These are phyloP conservation scores for Australoheros scitulus DNA, from an alignment of 2,113 vertebrate species.

Conservation along the genomic window DNA sequence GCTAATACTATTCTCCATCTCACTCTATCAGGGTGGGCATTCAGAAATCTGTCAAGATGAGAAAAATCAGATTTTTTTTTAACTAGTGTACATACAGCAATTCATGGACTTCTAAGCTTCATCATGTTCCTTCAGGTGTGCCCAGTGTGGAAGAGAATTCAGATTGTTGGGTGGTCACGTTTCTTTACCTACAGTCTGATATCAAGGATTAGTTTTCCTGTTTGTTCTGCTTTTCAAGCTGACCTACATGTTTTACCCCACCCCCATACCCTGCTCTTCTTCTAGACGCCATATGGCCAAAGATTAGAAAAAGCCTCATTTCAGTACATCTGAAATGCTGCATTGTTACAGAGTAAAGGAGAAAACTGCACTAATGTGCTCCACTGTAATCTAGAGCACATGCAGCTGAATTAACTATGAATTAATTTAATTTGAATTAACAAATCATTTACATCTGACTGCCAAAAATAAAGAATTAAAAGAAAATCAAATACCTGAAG, in stretches of 20 bases:
- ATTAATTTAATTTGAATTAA: not conserved
- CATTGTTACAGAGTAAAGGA: conserved; percentile 20
- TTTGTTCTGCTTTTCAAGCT: conserved; percentile 45
- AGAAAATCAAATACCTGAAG: too few relatives aligned
- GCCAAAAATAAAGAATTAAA: too few relatives aligned
- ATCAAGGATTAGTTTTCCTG: conserved; percentile 39
- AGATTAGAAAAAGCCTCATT: conserved; percentile 67
- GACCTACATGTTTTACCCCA: conserved; percentile 54
- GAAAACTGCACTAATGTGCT: not conserved
- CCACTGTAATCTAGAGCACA: not conserved
- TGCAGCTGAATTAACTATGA: too few relatives aligned
- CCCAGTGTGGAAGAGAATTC: not conserved
- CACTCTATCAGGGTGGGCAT: not conserved
- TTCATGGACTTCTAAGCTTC: not conserved
- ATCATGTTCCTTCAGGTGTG: not conserved
- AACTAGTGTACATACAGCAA: not conserved
- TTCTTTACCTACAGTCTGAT: not conserved
- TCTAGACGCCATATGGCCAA: conserved; percentile 68
- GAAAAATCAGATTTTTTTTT: not conserved
- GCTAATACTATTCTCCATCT: accelerated
- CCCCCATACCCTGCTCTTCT: conserved; percentile 14
- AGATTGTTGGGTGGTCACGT: not conserved
- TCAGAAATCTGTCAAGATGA: not conserved
- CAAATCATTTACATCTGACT: too few relatives aligned
- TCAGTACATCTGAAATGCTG: conserved; percentile 37